A percentile compares a stretch with the other conserved stretches of the same genome.
Conservation (phyloP, 2,113 vertebrate genomes). For the Acinonyx jubatus region DNA sequence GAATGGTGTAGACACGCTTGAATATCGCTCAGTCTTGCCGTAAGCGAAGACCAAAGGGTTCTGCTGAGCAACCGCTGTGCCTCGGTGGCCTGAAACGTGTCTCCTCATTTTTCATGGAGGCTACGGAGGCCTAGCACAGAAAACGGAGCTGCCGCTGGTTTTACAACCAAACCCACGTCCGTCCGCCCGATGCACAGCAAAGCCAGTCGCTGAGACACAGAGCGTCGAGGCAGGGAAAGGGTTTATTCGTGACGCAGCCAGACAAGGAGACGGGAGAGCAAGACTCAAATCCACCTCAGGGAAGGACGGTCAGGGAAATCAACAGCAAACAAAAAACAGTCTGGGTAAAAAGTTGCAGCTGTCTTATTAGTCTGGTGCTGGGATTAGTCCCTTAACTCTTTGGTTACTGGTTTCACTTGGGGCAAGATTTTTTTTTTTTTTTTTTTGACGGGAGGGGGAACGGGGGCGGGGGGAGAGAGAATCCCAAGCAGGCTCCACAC, state of each 20-base stretch:
- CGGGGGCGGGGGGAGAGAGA: no score
- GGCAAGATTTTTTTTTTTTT: neutral
- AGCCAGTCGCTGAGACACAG: neutral
- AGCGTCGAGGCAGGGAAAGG: neutral
- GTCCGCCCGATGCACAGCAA: neutral
- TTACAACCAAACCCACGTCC: neutral
- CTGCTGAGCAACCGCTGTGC: neutral
- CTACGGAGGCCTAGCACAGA: neutral
- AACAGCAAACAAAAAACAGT: neutral
- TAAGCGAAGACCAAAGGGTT: neutral
- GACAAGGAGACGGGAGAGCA: neutral
- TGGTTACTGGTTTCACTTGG: neutral
- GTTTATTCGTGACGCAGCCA: neutral
- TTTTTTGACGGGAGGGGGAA: no score
- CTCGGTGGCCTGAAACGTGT: neutral
- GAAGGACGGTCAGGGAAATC: neutral
- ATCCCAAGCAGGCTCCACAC: no score
- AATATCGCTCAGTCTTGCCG: neutral
- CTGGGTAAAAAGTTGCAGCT: neutral
- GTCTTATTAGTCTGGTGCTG: neutral
- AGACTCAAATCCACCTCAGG: neutral
- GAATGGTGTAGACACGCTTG: rapidly evolving
- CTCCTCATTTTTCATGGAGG: neutral
- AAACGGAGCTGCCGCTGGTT: neutral
- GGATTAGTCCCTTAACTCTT: neutral